A percentile compares a stretch with the other conserved stretches of the same genome.
phyloP scores from a whole-genome alignment of 2,888 invertebrate species.

The Stenchaetothrips biformis region DNA sequence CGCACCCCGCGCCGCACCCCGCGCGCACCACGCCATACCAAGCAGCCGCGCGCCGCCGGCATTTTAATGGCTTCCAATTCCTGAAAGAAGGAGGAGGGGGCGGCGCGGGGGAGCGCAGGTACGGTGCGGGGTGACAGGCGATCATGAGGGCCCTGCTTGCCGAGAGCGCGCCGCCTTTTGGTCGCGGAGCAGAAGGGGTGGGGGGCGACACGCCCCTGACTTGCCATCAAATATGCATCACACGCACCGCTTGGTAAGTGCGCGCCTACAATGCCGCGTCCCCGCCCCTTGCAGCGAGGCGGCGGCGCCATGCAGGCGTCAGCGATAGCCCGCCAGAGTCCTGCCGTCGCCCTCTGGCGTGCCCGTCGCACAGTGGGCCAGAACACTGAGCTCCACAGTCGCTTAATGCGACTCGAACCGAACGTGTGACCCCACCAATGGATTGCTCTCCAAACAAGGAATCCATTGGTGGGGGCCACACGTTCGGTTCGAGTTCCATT shows the following conservation, averaged over 20 bases:
- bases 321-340: neutral
- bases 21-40: too few species aligned
- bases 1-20: neutral
- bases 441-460: too few species aligned
- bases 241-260: slow-evolving; percentile 10
- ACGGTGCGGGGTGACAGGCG: slow-evolving; percentile 1
- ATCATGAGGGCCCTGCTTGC: neutral
- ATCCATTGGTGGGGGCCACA: too few species aligned
- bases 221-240: slow-evolving; percentile 17
- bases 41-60: neutral
- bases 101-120: neutral
- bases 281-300: neutral
- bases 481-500: too few species aligned
- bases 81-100: neutral
- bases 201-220: neutral
- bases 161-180: too few species aligned
- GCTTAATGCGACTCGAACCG: too few species aligned
- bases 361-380: too few species aligned
- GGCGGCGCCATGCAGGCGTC: neutral
- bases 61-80: slow-evolving; percentile 13
- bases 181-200: too few species aligned
- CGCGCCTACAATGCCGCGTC: neutral
- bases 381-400: too few species aligned
- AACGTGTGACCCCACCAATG: too few species aligned
- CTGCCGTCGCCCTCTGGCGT: too few species aligned